Evolutionary conservation across 2,888 invertebrate genomes (phyloP).

Genomic region (Polyploca ridens): DNA sequence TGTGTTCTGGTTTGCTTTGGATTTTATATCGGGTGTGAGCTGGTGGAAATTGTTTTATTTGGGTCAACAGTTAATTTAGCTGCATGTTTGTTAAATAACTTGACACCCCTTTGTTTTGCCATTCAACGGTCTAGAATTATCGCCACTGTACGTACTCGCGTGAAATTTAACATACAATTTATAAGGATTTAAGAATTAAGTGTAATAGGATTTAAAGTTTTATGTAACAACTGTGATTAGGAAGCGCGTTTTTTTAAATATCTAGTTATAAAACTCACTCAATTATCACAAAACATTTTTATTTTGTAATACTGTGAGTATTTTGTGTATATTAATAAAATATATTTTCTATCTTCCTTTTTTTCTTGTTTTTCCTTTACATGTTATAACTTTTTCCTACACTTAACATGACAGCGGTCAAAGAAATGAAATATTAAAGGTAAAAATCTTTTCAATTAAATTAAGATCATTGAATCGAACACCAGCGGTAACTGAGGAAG

Average conservation of each 20-base stretch:
- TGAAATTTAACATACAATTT: not conserved
- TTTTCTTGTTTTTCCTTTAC: too few species aligned
- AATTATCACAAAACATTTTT: not conserved
- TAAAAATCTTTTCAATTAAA: not conserved
- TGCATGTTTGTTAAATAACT: not conserved
- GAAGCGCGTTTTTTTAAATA: not conserved
- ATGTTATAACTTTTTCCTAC: too few species aligned
- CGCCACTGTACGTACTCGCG: too few species aligned
- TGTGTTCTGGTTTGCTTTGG: not conserved
- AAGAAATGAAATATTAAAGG: too few species aligned
- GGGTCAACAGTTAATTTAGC: not conserved
- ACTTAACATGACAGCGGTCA: too few species aligned
- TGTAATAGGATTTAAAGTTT: conserved; percentile 2
- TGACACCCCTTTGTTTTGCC: not conserved
- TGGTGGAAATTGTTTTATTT: not conserved
- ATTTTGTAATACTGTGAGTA: too few species aligned
- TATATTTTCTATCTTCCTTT: too few species aligned
- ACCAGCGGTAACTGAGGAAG: not conserved
- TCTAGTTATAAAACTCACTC: not conserved
- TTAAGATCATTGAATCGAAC: not conserved
- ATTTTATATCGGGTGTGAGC: not conserved
- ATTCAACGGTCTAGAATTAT: not conserved
- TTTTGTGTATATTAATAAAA: too few species aligned
- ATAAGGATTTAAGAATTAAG: not conserved
- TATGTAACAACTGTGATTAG: not conserved